Evolutionary conservation across 1,140 invertebrate species (phyloP).

Genomic region (Ptiloglossa arizonensis): DNA sequence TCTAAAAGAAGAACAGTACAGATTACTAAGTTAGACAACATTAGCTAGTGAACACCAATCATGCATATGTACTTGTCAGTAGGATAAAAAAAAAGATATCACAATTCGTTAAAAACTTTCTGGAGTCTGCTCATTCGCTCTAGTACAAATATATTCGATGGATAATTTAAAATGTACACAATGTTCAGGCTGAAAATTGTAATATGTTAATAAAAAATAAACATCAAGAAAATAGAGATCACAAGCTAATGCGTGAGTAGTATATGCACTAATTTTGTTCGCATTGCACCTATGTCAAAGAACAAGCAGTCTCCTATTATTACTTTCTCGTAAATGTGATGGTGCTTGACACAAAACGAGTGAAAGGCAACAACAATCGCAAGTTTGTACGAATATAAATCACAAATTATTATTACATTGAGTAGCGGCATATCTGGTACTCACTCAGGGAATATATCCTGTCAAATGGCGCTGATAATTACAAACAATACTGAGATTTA

Average conservation of each 20-base stretch:
- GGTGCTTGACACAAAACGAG: constrained; percentile 79
- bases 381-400: constrained; percentile 72
- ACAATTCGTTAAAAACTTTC: constrained; percentile 54
- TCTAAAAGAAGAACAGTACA: constrained; percentile 74
- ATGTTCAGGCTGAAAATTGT: background rate
- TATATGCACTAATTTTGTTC: constrained; percentile 11
- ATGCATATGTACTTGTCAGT: constrained; percentile 71
- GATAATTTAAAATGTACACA: background rate
- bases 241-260: background rate
- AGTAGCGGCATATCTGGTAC: constrained; percentile 81
- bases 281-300: constrained; percentile 39
- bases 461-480: constrained; percentile 82
- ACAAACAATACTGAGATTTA: constrained; percentile 82
- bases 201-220: background rate
- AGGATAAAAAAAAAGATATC: constrained; percentile 55
- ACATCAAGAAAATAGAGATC: background rate
- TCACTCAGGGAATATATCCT: constrained; percentile 82
- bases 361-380: constrained; percentile 65
- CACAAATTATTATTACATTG: constrained; percentile 80
- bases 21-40: constrained; percentile 43
- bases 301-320: constrained; percentile 69
- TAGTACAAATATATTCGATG: constrained; percentile 13
- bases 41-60: constrained; percentile 71
- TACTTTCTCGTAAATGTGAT: constrained; percentile 63
- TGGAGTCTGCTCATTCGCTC: constrained; percentile 66